Conservation (phyloP, 2,888 invertebrate genomes). For the Zonitis immaculata region DNA sequence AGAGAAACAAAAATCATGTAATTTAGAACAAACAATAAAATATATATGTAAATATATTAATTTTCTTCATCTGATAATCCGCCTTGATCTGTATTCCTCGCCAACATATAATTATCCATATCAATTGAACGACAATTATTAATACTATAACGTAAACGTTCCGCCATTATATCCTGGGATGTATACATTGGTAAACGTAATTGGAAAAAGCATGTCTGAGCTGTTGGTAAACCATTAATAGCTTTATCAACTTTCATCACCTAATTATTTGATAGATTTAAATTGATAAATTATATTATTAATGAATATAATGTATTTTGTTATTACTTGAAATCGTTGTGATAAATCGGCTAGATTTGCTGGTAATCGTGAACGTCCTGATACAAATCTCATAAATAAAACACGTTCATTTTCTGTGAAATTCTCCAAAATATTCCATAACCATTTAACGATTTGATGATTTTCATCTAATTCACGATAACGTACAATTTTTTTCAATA, state of each 20-base stretch:
- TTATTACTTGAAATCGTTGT: constrained; percentile 57
- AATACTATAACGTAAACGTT: constrained; percentile 60
- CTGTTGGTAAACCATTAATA: constrained; percentile 58
- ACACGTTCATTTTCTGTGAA: constrained; percentile 61
- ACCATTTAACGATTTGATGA: constrained; percentile 57
- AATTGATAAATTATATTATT: neutral
- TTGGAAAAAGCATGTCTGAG: constrained; percentile 62
- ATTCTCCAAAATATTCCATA: constrained; percentile 59
- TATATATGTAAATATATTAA: constrained; percentile 22
- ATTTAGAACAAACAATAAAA: constrained; percentile 6
- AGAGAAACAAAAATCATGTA: neutral
- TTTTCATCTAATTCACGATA: constrained; percentile 61
- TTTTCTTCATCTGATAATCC: constrained; percentile 51
- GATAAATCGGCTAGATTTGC: constrained; percentile 62
- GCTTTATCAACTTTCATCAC: constrained; percentile 56
- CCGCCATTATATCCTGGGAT: constrained; percentile 57
- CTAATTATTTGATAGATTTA: constrained; percentile 37
- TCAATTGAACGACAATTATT: constrained; percentile 64
- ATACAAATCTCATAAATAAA: constrained; percentile 62
- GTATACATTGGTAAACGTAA: constrained; percentile 59
- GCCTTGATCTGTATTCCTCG: constrained; percentile 53
- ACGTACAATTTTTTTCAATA: constrained; percentile 60
- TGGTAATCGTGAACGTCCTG: constrained; percentile 60
- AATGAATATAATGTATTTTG: neutral
- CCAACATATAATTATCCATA: constrained; percentile 67